phyloP scores from a whole-genome alignment of 2,797 vertebrate genomes.

The Molossus alvarezi region DNA sequence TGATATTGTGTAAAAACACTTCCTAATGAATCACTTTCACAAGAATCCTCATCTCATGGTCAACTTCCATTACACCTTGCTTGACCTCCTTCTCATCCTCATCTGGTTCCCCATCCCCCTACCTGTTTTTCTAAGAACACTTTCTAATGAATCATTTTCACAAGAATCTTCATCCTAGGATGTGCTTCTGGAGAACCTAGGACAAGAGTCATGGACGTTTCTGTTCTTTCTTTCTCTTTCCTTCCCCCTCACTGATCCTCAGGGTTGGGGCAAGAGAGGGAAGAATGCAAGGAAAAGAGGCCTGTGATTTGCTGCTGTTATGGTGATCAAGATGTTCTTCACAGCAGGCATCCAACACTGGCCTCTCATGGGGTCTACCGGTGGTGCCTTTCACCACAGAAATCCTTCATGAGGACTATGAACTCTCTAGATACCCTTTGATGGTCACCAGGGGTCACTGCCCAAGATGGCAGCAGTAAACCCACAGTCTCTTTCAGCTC shows the following conservation, averaged over 20 bases:
- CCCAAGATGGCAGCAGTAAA: not conserved
- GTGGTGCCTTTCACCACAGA: not conserved
- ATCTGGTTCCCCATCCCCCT: not conserved
- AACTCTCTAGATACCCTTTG: too few relatives aligned
- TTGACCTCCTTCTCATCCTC: not conserved
- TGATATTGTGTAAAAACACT: not conserved
- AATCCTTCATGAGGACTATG: fast-evolving
- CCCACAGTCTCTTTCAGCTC: not conserved
- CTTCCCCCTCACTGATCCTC: not conserved
- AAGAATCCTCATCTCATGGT: not conserved
- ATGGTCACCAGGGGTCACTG: not conserved
- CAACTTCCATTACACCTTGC: not conserved
- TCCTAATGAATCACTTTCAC: not conserved
- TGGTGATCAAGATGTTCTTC: too few relatives aligned
- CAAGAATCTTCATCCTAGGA: not conserved
- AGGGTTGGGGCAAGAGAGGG: not conserved
- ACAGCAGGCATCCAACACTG: not conserved
- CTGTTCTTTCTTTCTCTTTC: not conserved
- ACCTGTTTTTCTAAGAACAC: not conserved
- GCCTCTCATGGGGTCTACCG: not conserved
- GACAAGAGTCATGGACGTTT: too few relatives aligned
- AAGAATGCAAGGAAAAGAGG: not conserved
- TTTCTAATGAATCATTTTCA: not conserved
- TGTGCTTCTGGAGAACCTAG: not conserved
- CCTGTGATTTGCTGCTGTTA: not conserved